phyloP scores from a whole-genome alignment of 2,797 vertebrate genomes.

The Leptodactylus fallax region DNA sequence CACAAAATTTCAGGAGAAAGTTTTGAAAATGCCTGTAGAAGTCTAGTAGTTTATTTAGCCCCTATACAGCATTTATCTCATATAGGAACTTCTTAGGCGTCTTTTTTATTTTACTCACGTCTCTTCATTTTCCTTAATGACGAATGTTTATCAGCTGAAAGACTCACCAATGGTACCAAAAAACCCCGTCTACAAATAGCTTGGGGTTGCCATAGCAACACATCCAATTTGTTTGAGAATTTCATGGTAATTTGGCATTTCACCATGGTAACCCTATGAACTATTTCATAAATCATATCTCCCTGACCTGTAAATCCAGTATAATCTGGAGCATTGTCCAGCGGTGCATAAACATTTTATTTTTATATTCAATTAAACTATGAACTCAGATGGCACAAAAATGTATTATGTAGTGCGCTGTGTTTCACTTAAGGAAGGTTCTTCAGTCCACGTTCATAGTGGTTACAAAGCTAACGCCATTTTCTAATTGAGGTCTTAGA shows the following conservation, averaged over 20 bases:
- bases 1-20: too few species aligned
- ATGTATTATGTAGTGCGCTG: not conserved
- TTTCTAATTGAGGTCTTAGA: not conserved
- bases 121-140: not conserved
- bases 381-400: not conserved
- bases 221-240: not conserved
- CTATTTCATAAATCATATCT: not conserved
- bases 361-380: not conserved
- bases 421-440: not conserved
- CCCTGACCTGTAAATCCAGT: not conserved
- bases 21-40: too few species aligned
- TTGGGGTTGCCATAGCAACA: not conserved
- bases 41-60: not conserved
- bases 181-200: not conserved
- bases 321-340: not conserved
- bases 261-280: slow-evolving; percentile 6
- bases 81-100: not conserved
- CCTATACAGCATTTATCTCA: not conserved
- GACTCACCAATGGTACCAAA: not conserved
- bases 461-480: not conserved
- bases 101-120: not conserved
- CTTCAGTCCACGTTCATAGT: not conserved
- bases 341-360: not conserved
- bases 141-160: not conserved
- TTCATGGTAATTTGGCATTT: not conserved